Conservation (phyloP, 2,797 vertebrate species). For the Hemitrygon akajei region DNA sequence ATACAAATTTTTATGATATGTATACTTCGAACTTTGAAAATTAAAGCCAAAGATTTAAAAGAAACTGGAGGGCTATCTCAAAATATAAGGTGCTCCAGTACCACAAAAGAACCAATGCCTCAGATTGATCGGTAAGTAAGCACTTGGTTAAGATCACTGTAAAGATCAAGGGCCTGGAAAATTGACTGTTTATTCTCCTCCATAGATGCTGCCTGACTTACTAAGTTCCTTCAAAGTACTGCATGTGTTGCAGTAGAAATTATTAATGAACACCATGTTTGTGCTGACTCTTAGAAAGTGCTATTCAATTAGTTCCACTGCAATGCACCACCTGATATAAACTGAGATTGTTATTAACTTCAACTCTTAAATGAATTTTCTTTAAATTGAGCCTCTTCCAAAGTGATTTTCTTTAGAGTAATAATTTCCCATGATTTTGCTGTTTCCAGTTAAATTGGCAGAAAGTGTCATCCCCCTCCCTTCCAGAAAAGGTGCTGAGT, state of each 20-base stretch:
- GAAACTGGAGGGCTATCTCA: not conserved
- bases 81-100: not conserved
- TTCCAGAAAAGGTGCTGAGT: not conserved
- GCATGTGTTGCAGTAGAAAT: no score
- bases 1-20: no score
- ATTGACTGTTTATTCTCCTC: no score
- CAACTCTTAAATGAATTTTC: not conserved
- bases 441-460: not conserved
- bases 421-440: not conserved
- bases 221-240: no score
- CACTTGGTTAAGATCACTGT: not conserved
- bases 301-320: not conserved
- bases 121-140: not conserved
- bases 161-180: not conserved
- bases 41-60: not conserved
- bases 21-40: no score
- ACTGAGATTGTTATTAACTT: not conserved
- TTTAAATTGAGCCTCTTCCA: not conserved
- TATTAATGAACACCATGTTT: not conserved
- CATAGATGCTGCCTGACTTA: no score
- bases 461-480: no score
- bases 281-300: not conserved
- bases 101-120: not conserved
- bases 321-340: not conserved
- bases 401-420: not conserved